Evolutionary conservation across 2,797 vertebrate species (phyloP), one percentile per base, ranked within the genome.

Genomic region (Girardinus metallicus): DNA sequence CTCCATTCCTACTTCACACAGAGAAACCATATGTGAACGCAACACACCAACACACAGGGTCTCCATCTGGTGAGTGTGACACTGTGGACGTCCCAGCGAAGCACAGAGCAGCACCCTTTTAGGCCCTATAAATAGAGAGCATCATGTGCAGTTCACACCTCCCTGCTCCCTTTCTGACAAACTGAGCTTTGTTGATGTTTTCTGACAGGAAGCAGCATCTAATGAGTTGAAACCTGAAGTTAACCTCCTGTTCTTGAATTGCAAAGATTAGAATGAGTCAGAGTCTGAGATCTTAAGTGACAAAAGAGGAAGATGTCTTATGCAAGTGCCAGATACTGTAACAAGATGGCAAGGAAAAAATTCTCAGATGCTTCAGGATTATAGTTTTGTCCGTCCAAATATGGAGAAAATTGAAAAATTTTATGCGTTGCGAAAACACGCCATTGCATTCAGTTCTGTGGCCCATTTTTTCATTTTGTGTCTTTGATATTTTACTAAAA

Each of bases 1-100:
- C 64, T 29, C 85, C 76, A 83, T 64, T 75, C 80, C 81, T 78
- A 73, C 81, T 74, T n/a, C 87, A 88, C 72, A 82, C 82, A 82
- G 86, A 87, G 90, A 88, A 83, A 81, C 86, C 92, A 89, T 90
- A 90, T 89, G 90, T 41, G 76, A 77, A 79, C 53, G 77, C 82
- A 80, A 5, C 8, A 85, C 76, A 60, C 64, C n/a, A 53, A 75
- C 86, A 83, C 78, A 72, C 57, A 79, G 66, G 77, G 72, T 66
- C 66, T 88, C 92, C 92, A 93, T 91, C 88, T 89, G 83, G 68
- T 86, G 84, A 76, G 79, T 75, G 80, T 74, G 72, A 85, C 80
- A 86, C 81, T 83, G 76, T 80, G 86, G 85, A 81, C 49, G 89
- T 86, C 84, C 81, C 81, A 34, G 75, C 77, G 78, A 81, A 82